Evolutionary conservation across 2,113 vertebrate genomes (phyloP), one percentile per base, ranked within the genome.

Genomic region (Elaphurus davidianus): DNA sequence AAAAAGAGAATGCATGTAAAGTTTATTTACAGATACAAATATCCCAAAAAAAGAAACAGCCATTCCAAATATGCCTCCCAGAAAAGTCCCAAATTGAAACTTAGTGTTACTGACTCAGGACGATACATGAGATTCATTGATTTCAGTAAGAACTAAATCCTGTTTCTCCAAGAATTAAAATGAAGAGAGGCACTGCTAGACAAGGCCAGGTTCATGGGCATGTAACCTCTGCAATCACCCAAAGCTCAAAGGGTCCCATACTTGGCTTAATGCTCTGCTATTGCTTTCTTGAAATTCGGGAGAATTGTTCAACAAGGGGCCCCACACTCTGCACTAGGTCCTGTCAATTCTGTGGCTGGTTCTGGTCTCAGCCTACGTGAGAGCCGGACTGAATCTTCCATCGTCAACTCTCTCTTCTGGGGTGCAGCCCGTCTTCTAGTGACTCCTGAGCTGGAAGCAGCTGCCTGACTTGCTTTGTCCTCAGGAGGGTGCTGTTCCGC

Each of bases 401-500:
- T 84, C 9, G 23, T 16, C 40, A 89, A 4, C 40, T 62, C 25
- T 36, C 17, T 45, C 36, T 55, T 16, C 23, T 28, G 79, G 36
- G 30, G 7, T 54, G 27, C 15, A 52, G 15, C 13, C n/a, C 40
- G 6, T 36, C 16, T n/a, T 60, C 55, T 10, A 45, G 40, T 21
- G 52, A 40, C 47, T 60, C 74, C 28, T 81, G 81, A 57, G 43
- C 3, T 28, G 36, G 50, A 30, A 55, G 21, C 19, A 28, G 52
- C 43, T 94, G 60, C 12, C 79, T 86, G 62, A 52, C 36, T 55
- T 8, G 7, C 67, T 96, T 62, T 90, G 62, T 74, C 82, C 92
- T 95, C 90, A 74, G 36, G 83, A 82, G 50, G 92, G 89, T 12
- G 93, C 85, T 95, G 7, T 55, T 93, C 54, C 25, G n/a, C 54